Base-by-base conservation (phyloP, 2,888 invertebrate genomes). In the Plebejus argus region DNA sequence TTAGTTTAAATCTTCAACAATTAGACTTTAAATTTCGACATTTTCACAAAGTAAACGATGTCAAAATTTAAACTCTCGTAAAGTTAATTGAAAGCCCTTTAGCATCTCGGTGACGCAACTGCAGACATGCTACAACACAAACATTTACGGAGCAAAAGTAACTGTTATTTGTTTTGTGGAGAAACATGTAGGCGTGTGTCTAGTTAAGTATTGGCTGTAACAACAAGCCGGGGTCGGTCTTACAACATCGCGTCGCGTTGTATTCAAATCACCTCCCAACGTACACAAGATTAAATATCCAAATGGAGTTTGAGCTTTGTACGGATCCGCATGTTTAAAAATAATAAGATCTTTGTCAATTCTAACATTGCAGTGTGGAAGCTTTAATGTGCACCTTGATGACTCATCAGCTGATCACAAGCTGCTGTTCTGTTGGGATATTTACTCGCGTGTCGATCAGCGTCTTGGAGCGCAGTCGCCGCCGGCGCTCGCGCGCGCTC, bases 401-500 rank as follows among this genome's bases (percentile, higher is more conserved):
- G 4, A 76, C 56, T 12, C 56, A 56, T n/a, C 0, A 56, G 18
- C 20, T 20, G 23, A 49, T 56, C 3, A 12, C 53, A n/a, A 10
- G 33, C 49, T 53, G 15, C 53, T 1, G 10, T 75, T 56, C 56
- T 33, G 39, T 75, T 75, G 35, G 56, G 56, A 75, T 33, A 75
- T 75, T 33, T 75, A 33, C 33, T 75, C n/a, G 35, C 33, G 56
- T 75, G 53, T 70, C 45, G 70, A 58, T 87, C 85, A 86, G 83
- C 83, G 85, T 86, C 78, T 79, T 79, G 78, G 74, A 71, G 56
- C 79, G 80, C 85, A 82, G 80, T 81, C 82, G 82, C 82, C 82
- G 82, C 82, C 81, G 83, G 83, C 84, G 81, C 82, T 83, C 84
- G 81, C 81, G 83, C 82, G 81, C 84, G 82, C 83, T 82, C 83